Conservation (phyloP, 2,113 vertebrate genomes). For the Urocitellus parryii region DNA sequence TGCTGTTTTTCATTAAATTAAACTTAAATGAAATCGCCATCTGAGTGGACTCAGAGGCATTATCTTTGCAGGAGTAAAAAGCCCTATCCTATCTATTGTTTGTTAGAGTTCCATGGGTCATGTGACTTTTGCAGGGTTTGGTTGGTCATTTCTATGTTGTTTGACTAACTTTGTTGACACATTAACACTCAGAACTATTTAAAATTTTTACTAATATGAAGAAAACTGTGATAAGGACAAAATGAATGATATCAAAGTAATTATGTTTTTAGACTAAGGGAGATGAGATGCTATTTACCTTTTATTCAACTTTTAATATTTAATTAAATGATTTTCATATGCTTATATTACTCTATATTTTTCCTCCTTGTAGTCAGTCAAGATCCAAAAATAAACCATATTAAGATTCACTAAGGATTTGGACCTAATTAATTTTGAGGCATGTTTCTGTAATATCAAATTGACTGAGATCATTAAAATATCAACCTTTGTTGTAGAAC, state of each 20-base stretch:
- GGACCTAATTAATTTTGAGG: not conserved
- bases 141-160: not conserved
- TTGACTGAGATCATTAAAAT: conserved; percentile 4
- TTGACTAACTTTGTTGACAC: conserved; percentile 12
- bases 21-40: not conserved
- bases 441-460: not conserved
- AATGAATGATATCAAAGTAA: not conserved
- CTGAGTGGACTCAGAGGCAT: not conserved
- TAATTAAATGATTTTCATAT: not conserved
- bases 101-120: not conserved
- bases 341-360: not conserved
- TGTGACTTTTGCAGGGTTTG: not conserved
- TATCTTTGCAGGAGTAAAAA: not conserved
- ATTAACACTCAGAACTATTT: not conserved
- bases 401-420: not conserved
- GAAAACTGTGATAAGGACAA: not conserved
- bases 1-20: conserved; percentile 21
- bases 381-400: not conserved
- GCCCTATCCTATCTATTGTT: not conserved
- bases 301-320: not conserved
- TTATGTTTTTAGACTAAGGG: not conserved
- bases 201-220: not conserved
- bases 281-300: not conserved
- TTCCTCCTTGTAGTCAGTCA: not conserved
- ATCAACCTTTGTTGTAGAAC: not conserved